phyloP scores from a whole-genome alignment of 2,113 vertebrate genomes.

The Gallinago paraguaiae region DNA sequence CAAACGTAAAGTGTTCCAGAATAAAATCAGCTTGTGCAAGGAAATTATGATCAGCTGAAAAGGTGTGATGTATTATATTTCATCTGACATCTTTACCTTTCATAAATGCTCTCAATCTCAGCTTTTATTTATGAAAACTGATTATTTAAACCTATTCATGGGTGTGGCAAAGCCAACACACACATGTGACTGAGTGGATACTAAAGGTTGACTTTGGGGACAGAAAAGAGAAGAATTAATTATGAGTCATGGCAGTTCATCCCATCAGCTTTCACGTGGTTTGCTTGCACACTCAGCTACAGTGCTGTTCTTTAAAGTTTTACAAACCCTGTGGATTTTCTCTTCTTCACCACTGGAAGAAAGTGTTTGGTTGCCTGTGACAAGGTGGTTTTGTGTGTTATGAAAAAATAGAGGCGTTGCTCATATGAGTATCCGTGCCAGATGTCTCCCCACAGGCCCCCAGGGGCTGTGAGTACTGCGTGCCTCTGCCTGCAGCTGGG shows the following conservation, averaged over 20 bases:
- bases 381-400: neutral
- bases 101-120: neutral
- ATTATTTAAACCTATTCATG: neutral
- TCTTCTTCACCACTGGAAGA: neutral
- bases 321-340: neutral
- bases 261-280: neutral
- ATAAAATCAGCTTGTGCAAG: neutral
- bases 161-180: neutral
- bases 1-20: neutral
- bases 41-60: neutral
- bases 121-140: neutral
- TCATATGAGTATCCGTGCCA: fast-evolving
- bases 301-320: neutral
- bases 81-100: neutral
- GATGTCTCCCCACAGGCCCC: neutral
- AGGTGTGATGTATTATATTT: neutral
- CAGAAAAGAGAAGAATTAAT: neutral
- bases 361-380: neutral
- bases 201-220: neutral
- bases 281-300: neutral
- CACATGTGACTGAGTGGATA: neutral
- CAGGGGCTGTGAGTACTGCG: neutral
- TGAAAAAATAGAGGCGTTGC: neutral
- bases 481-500: neutral
- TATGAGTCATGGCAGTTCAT: neutral